A percentile compares a stretch with the other conserved stretches of the same genome.
These are phyloP conservation scores for Drosophila sp. DNA, from an alignment of 1,140 invertebrate species.

Conservation along the genomic window DNA sequence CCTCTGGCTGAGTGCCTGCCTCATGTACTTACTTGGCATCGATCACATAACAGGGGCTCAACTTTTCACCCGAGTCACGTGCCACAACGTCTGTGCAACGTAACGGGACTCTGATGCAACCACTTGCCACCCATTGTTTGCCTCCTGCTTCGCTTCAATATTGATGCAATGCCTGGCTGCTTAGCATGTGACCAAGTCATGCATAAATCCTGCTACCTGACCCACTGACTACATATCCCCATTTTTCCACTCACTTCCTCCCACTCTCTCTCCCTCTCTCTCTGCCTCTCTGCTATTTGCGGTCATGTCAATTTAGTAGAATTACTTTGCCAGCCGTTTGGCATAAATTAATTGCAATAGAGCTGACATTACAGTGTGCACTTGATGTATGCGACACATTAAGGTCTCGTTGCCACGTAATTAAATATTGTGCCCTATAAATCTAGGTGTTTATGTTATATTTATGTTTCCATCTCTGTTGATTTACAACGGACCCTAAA, in stretches of 20 bases:
- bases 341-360: conserved; percentile 78
- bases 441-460: conserved; percentile 36
- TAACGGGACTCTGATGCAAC: conserved; percentile 63
- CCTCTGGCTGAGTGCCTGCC: conserved; percentile 8
- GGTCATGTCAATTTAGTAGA: conserved; percentile 71
- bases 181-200: conserved; percentile 65
- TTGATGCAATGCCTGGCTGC: conserved; percentile 65
- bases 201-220: conserved; percentile 46
- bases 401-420: conserved; percentile 68
- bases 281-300: conserved; percentile 26
- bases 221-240: not conserved
- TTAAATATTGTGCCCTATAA: conserved; percentile 66
- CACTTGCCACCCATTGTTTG: not conserved
- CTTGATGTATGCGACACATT: conserved; percentile 71
- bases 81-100: conserved; percentile 37
- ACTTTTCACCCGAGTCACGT: conserved; percentile 57
- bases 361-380: conserved; percentile 21
- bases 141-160: conserved; percentile 53
- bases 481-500: conserved; percentile 10
- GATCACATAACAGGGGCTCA: conserved; percentile 38
- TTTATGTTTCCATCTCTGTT: conserved; percentile 3
- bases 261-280: not conserved
- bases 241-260: not conserved
- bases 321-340: conserved; percentile 73
- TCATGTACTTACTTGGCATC: conserved; percentile 29